phyloP scores from a whole-genome alignment of 2,888 invertebrate genomes.

The Heliconius charithonia region DNA sequence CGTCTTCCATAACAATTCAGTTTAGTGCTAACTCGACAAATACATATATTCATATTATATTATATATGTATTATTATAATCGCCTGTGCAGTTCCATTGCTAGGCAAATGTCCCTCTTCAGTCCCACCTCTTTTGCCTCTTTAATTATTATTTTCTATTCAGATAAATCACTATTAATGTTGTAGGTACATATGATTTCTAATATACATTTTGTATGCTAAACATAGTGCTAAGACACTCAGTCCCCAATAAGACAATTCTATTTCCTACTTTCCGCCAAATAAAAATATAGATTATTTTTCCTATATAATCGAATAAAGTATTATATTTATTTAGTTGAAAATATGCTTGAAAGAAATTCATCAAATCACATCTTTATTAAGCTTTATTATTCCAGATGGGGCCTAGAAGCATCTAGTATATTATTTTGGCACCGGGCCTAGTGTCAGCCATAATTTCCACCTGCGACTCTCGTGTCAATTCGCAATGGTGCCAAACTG shows the following conservation, averaged over 20 bases:
- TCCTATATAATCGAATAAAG: too few species aligned
- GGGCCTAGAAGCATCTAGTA: slow-evolving; percentile 19
- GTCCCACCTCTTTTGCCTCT: too few species aligned
- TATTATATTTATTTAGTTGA: not conserved
- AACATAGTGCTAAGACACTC: not conserved
- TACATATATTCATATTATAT: not conserved
- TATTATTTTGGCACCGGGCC: slow-evolving; percentile 45
- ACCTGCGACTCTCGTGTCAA: slow-evolving; percentile 42
- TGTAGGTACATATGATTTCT: too few species aligned
- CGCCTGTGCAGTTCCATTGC: too few species aligned
- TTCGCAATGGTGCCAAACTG: slow-evolving; percentile 43
- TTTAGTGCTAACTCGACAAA: slow-evolving; percentile 12
- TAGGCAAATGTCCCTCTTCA: too few species aligned
- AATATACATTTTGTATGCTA: not conserved
- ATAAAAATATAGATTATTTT: not conserved
- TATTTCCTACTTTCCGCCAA: not conserved
- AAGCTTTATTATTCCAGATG: slow-evolving; percentile 31
- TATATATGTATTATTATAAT: not conserved
- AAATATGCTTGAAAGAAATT: not conserved
- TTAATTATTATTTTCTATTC: not conserved
- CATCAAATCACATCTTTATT: slow-evolving; percentile 33
- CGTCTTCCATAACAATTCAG: slow-evolving; percentile 19
- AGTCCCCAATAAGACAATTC: not conserved
- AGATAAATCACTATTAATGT: too few species aligned
- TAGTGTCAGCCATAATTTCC: slow-evolving; percentile 43